phyloP scores from a whole-genome alignment of 2,888 invertebrate species.

The Halictus quadricinctus region DNA sequence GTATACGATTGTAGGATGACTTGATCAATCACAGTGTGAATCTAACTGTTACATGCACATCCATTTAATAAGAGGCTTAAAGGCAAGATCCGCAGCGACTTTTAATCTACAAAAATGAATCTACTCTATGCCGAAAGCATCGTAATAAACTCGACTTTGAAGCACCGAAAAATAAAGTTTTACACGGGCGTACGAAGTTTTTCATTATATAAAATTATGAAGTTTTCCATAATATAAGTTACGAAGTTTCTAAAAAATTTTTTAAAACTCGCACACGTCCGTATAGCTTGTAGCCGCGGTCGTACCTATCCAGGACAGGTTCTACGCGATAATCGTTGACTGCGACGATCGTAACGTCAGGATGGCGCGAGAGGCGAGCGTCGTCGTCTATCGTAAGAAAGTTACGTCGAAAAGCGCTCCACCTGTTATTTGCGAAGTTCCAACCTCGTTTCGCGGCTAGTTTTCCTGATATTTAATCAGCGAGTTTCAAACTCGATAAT shows the following conservation, averaged over 20 bases:
- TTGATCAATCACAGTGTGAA: too few species aligned
- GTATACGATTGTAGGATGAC: too few species aligned
- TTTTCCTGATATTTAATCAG: conserved; percentile 57
- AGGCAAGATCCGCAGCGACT: neutral
- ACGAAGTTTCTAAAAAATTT: neutral
- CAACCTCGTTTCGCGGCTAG: conserved; percentile 44
- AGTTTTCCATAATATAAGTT: neutral
- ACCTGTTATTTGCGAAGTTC: conserved; percentile 54
- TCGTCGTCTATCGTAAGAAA: conserved; percentile 20
- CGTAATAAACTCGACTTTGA: neutral
- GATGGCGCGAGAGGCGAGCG: neutral
- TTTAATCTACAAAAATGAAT: neutral
- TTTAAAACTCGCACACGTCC: neutral
- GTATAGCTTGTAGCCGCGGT: neutral
- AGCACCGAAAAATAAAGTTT: neutral
- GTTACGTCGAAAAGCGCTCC: conserved; percentile 19
- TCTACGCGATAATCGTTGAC: conserved; percentile 32
- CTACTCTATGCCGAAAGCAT: neutral
- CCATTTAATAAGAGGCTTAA: neutral
- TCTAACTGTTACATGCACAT: too few species aligned
- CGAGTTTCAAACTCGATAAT: conserved; percentile 59
- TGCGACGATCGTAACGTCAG: neutral
- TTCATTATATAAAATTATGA: neutral
- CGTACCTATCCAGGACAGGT: neutral
- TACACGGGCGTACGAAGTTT: neutral